Base-by-base conservation (phyloP, 2,113 vertebrate genomes). In the Otolemur garnettii region DNA sequence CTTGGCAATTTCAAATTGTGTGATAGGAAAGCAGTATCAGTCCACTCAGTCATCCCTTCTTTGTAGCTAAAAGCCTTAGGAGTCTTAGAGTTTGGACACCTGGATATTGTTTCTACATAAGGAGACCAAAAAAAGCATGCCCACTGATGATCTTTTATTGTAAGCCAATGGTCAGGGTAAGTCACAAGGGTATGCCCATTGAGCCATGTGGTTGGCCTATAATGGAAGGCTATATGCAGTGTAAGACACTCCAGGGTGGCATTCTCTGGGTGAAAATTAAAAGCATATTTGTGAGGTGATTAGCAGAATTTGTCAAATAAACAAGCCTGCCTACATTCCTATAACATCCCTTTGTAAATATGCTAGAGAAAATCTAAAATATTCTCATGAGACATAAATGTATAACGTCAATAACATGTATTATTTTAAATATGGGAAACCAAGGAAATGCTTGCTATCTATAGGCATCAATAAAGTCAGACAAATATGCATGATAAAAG, bases 241-340 rank as follows among this genome's bases (percentile, higher is more conserved):
- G 53, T 50, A 93, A 95, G 92, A 64, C 72, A 95, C 68, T 91
- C 81, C 87, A 96, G 69, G 68, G 42, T 79, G 96, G 82, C 55
- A 93, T 97, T 95, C 97, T 96, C 85, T 96, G 96, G 95, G 8
- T 93, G 68, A 91, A 97, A 91, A 96, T 90, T 91, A 95, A 98
- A 97, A 97, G 91, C 6, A 8, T 72, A 94, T 59, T 68, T 91
- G 21, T 77, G 97, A 94, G 55, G 87, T 92, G 38, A 97, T 97
- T 97, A 97, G 93, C 19, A 53, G 19, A 12, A 92, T 78, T 94
- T 98, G 97, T 98, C 89, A 97, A 96, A 97, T 62, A 88, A 97
- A 97, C 60, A 97, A 98, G 60, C 10, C 81, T 91, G 64, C 85
- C 90, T 78, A 53, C 66, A 96, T 81, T 88, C 6, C 55, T 87